A percentile compares a stretch with the other conserved stretches of the same genome.
Evolutionary conservation across 2,113 vertebrate species (phyloP).

Genomic region (Campylomormyrus numenius): DNA sequence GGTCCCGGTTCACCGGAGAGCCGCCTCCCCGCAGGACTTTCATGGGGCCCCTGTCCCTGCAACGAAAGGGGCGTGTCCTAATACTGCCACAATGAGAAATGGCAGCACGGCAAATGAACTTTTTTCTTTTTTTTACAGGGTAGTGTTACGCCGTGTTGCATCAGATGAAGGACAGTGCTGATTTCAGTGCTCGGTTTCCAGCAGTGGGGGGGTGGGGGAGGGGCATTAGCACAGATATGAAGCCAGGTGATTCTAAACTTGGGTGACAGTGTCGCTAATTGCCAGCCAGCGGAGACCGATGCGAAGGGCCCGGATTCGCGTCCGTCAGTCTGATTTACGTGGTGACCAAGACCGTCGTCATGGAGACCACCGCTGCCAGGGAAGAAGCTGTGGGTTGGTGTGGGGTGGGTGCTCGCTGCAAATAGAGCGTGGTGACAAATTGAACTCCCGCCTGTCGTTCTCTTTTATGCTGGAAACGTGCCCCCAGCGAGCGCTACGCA

Average conservation of each 20-base stretch:
- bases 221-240: constrained; percentile 4
- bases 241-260: constrained; percentile 3
- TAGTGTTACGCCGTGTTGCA: constrained; percentile 1
- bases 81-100: background rate
- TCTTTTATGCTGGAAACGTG: background rate
- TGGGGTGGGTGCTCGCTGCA: background rate
- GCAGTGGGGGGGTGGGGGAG: background rate
- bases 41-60: background rate
- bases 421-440: background rate
- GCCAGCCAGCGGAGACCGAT: background rate
- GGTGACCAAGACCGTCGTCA: background rate
- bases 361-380: background rate
- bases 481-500: background rate
- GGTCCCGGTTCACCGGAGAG: background rate
- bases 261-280: background rate
- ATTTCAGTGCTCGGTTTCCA: background rate
- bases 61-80: background rate
- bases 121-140: background rate
- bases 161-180: background rate
- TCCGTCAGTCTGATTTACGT: background rate
- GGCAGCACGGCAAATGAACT: background rate
- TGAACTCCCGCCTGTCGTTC: background rate
- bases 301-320: background rate
- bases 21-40: background rate
- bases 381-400: background rate